A percentile compares a stretch with the other conserved stretches of the same genome.
phyloP scores from a whole-genome alignment of 2,797 vertebrate genomes.

The Acomys russatus region DNA sequence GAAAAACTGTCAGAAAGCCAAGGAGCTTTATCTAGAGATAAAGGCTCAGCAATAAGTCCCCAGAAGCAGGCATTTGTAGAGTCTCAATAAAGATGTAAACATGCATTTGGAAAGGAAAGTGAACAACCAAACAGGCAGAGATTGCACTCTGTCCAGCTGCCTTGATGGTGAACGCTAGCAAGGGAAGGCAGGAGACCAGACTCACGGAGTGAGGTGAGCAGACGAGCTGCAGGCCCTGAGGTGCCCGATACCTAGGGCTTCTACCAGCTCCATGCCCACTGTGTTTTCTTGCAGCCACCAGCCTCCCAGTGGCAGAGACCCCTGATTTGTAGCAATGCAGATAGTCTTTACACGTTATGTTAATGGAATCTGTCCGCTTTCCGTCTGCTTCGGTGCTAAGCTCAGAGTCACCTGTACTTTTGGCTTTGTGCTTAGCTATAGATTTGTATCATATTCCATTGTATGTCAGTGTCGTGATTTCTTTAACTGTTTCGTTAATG shows the following conservation, averaged over 20 bases:
- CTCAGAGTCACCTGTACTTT: neutral
- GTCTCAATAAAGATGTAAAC: neutral
- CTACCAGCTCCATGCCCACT: neutral
- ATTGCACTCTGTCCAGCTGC: neutral
- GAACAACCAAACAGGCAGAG: neutral
- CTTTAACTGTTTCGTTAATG: neutral
- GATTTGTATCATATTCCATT: neutral
- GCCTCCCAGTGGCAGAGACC: neutral
- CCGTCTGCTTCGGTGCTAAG: neutral
- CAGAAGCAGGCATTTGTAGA: conserved; percentile 37
- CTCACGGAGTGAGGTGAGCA: neutral
- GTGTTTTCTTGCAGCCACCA: neutral
- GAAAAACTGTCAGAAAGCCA: neutral
- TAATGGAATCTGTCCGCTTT: neutral
- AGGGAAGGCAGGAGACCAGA: conserved; percentile 5
- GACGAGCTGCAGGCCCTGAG: neutral
- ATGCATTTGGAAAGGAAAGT: neutral
- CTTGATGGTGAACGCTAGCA: neutral
- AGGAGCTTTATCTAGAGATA: neutral
- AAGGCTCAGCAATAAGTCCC: neutral
- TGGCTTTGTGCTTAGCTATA: neutral
- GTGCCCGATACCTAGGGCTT: neutral
- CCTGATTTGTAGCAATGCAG: neutral
- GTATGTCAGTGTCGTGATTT: neutral
- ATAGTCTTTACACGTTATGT: neutral